Conservation (phyloP, 2,113 vertebrate species). For the Dicrurus megarhynchus region DNA sequence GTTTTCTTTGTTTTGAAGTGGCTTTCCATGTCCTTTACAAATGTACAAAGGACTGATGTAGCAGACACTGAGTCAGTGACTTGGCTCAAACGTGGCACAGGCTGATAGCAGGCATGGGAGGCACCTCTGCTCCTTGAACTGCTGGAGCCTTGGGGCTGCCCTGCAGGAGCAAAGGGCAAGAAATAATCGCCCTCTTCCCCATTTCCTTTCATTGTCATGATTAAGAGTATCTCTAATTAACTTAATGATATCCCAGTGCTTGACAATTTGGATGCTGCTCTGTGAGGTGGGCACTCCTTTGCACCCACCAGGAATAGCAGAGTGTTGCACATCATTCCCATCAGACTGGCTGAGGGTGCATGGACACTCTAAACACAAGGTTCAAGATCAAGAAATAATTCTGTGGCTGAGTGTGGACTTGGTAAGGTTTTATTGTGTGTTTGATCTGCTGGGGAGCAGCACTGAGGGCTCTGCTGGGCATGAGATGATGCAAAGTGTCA, state of each 20-base stretch:
- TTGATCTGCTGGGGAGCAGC: neutral
- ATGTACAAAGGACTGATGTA: neutral
- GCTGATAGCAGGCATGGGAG: neutral
- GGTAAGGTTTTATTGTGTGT: neutral
- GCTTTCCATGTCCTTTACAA: neutral
- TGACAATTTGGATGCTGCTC: neutral
- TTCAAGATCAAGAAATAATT: neutral
- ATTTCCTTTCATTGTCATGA: neutral
- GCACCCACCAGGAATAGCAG: accelerated
- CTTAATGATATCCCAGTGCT: neutral
- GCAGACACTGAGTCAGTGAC: neutral
- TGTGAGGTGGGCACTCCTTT: neutral
- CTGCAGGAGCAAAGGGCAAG: neutral
- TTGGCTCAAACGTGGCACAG: neutral
- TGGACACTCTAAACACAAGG: neutral
- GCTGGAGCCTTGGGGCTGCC: neutral
- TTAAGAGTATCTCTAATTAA: neutral
- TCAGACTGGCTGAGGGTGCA: neutral
- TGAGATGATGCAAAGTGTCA: neutral
- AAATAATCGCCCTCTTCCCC: neutral
- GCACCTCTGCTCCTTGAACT: neutral
- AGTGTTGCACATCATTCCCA: neutral
- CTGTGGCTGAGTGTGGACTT: neutral
- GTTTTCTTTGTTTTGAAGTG: neutral
- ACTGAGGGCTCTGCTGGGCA: neutral